Conservation (phyloP, 2,888 invertebrate genomes). For the Hecatera dysodea region DNA sequence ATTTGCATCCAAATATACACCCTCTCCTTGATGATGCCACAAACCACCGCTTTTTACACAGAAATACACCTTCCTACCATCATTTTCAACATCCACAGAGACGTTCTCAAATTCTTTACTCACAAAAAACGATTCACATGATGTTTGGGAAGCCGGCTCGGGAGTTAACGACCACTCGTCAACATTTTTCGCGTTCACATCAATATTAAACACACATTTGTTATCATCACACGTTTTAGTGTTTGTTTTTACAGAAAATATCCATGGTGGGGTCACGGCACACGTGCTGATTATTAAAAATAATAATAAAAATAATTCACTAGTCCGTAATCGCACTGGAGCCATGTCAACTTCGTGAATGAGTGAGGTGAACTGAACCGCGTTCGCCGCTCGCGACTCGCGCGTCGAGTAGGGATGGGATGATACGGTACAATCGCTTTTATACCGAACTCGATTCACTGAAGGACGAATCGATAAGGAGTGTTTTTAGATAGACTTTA, state of each 20-base stretch:
- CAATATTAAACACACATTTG: constrained; percentile 81
- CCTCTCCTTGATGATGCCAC: constrained; percentile 84
- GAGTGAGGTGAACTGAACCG: constrained; percentile 64
- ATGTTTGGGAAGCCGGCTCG: constrained; percentile 73
- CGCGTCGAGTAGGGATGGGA: constrained; percentile 67
- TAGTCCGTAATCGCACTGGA: constrained; percentile 84
- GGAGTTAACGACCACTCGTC: constrained; percentile 83
- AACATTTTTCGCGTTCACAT: constrained; percentile 76
- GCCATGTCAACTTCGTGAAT: constrained; percentile 78
- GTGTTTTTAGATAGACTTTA: constrained; percentile 62
- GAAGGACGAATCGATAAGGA: constrained; percentile 65
- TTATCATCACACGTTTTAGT: constrained; percentile 74
- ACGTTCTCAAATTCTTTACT: constrained; percentile 69
- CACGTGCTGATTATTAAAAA: constrained; percentile 83
- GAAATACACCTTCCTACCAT: constrained; percentile 78
- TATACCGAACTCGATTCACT: constrained; percentile 60
- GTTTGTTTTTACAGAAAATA: constrained; percentile 81
- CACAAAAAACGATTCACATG: constrained; percentile 68
- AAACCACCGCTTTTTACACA: constrained; percentile 80
- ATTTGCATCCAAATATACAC: constrained; percentile 84
- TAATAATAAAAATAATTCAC: constrained; percentile 84
- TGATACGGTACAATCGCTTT: constrained; percentile 57
- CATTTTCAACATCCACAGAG: constrained; percentile 72
- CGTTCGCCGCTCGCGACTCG: constrained; percentile 51
- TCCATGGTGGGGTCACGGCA: constrained; percentile 85